Evolutionary conservation across 2,888 invertebrate species (phyloP), one percentile per base, ranked within the genome.

Genomic region (Lycophotia porphyrea): DNA sequence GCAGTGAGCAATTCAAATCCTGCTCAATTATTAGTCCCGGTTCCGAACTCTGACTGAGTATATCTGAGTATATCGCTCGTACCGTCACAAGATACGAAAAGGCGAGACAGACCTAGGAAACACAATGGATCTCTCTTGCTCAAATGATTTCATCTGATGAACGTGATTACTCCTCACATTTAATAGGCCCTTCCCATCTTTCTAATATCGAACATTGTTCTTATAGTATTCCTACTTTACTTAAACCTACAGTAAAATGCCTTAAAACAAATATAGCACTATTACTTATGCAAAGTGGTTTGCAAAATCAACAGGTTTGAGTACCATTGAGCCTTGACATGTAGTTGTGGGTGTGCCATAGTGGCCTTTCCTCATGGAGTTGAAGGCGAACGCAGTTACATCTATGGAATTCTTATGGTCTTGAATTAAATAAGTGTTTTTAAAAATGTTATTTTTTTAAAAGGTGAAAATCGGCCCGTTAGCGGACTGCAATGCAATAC

Each of bases 291-390:
- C 60, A 52, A 75, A 67, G 18, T 49, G 60, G 5, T 2, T 81
- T 82, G 55, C 81, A 68, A 71, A 85, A 76, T 61, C 71, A 52
- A 71, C 76, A 52, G 67, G 61, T 63, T 70, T 31, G 52, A 44
- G 31, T 36, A 58, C 44, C 8, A 47, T 31, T 24, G 24, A 15
- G 24, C 82, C 82, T 82, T 82, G 82, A 74, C 71, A 84, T 42
- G 69, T 13, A 21, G 13, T 39, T 39, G 34, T 63, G 18, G 21
- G 67, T 31, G 36, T 1, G 47, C 34, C 15, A 47, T 60, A 44
- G 39, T 61, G 27, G 39, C 71, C 72, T 82, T 84, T 72, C 39
- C 34, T 42, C 34, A 1, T 47, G 2, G 8, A 24, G 2, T 66
- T 13, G 11, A 36, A 31, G 34, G 36, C 49, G 52, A 27, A 21